phyloP scores from a whole-genome alignment of 1,140 invertebrate genomes.

The Drosophila lacteicornis region DNA sequence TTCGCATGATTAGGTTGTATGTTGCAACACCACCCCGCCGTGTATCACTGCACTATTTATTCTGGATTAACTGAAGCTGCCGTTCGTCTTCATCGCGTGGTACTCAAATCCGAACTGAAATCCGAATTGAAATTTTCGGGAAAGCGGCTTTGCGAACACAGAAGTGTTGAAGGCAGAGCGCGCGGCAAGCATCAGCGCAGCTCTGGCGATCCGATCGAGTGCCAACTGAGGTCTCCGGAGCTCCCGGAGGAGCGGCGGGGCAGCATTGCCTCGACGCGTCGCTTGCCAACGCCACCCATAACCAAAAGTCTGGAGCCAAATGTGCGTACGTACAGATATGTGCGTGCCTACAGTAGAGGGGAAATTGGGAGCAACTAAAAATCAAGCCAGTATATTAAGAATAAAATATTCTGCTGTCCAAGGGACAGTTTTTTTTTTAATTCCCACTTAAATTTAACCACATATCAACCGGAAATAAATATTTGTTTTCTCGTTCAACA shows the following conservation, averaged over 20 bases:
- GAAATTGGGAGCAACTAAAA: background rate
- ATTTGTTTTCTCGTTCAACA: too few species aligned
- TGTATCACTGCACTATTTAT: slow-evolving; percentile 43
- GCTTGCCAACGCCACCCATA: slow-evolving; percentile 45
- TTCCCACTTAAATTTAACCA: too few species aligned
- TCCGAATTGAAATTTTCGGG: slow-evolving; percentile 81
- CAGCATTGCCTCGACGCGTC: slow-evolving; percentile 4
- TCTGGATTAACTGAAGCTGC: slow-evolving; percentile 74
- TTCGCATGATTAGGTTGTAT: background rate
- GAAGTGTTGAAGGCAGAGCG: slow-evolving; percentile 74
- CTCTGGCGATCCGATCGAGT: slow-evolving; percentile 57
- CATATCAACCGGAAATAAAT: too few species aligned
- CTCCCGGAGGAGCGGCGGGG: slow-evolving; percentile 27
- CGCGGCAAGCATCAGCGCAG: slow-evolving; percentile 50
- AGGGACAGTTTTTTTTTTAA: too few species aligned
- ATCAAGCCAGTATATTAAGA: too few species aligned
- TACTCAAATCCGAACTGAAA: slow-evolving; percentile 84
- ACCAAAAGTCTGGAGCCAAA: slow-evolving; percentile 51
- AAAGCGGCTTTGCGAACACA: slow-evolving; percentile 80
- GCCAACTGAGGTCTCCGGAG: slow-evolving; percentile 37
- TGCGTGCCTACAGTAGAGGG: background rate
- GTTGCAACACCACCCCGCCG: slow-evolving; percentile 19
- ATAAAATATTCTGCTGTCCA: too few species aligned
- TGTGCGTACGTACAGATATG: slow-evolving; percentile 39
- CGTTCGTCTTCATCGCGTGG: slow-evolving; percentile 79